Base-by-base conservation (phyloP, 2,113 vertebrate genomes). In the Datnioides undecimradiatus region DNA sequence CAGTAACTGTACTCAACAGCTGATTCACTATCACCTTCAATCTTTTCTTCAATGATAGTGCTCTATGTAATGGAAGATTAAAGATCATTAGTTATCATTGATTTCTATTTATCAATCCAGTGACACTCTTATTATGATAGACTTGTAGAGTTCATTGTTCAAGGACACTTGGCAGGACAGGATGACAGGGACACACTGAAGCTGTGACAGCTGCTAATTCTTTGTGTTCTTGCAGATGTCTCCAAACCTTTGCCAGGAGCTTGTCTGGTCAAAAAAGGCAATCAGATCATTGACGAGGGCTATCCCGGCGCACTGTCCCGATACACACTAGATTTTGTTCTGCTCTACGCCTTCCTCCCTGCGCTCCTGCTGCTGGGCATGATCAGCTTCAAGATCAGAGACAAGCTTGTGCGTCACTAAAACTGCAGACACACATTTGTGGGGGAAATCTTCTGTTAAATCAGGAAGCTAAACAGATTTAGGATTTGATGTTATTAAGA, bases 341-440 rank as follows among this genome's bases (percentile, higher is more conserved):
- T 97, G 67, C 95, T 99, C 43, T 99, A 98, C 25, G 87, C 96
- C 79, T 99, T 98, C 82, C 59, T 99, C 43, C 97, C 97, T 38
- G 92, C 87, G 25, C 94, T 98, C 11, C 87, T 95, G 69, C 72
- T 97, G 74, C 46, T 96, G 36, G 97, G 96, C 46, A 63, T 97
- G 63, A 87, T 96, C 75, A 95, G 95, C 88, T 99, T 96, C 91
- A 97, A 96, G 95, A 90, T 98, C 81, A 94, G 97, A 81, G 97
- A 98, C 51, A 89, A 72, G 68, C 74, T 97, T 55, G 77, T 88
- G 34, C 91, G 89, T 71, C 95, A 96, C 85, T 96, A 93, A 92
- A 73, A 27, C 33, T 7, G 52, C 43, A 25, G 33, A 74, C 12
- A 38, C 0, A 0, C 8, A 9, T 40, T 19, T 52, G 29, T 31